Evolutionary conservation across 1,140 invertebrate species (phyloP).

Genomic region (Pomacea maculata): DNA sequence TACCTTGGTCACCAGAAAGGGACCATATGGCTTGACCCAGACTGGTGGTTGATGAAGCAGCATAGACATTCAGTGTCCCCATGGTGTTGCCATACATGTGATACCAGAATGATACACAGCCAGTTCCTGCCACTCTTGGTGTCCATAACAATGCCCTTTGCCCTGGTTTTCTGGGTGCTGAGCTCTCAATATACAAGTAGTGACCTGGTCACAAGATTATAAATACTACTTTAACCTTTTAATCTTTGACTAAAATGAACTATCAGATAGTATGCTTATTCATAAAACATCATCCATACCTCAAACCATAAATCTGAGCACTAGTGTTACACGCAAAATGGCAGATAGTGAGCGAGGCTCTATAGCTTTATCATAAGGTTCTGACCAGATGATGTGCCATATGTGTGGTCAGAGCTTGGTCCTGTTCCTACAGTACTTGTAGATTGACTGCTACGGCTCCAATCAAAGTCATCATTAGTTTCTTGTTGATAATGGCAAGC

Average conservation of each 20-base stretch:
- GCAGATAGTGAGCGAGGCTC: no score
- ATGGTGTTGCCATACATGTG: conserved; percentile 77
- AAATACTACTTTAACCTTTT: no score
- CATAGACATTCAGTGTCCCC: conserved; percentile 52
- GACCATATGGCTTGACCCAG: conserved; percentile 41
- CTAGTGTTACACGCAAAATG: no score
- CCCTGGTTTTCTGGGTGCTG: conserved; percentile 70
- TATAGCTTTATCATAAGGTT: no score
- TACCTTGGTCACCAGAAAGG: conserved; percentile 42
- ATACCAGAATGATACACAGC: conserved; percentile 72
- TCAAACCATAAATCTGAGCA: no score
- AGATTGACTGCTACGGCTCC: conserved; percentile 73
- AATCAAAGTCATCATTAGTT: conserved; percentile 79
- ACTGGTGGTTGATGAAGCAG: conserved; percentile 14
- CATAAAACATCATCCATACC: no score
- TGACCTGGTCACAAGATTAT: conserved; percentile 55
- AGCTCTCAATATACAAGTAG: conserved; percentile 83
- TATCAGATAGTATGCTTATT: no score
- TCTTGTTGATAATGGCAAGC: conserved; percentile 81
- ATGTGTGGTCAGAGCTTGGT: conserved; percentile 79
- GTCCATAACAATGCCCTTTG: conserved; percentile 69
- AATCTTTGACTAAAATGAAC: no score
- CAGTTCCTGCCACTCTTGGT: conserved; percentile 25
- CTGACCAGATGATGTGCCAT: conserved; percentile 49
- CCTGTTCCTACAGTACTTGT: conserved; percentile 75